Percentiles rank a stretch among this genome's conserved stretches.
Conservation (phyloP, 2,797 vertebrate species). For the Pagetopsis macropterus region DNA sequence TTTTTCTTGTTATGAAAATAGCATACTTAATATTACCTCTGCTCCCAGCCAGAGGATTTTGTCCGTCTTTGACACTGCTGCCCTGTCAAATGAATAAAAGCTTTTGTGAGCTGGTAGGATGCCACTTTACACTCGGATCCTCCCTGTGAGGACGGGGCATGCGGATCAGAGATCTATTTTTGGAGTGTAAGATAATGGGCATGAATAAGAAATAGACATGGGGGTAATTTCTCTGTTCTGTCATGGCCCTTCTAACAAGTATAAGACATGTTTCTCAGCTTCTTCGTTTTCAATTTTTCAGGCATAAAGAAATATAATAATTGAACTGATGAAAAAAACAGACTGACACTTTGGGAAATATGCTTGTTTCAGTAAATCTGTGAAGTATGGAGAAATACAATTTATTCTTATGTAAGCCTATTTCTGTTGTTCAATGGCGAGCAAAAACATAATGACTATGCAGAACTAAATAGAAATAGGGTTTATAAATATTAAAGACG, state of each 20-base stretch:
- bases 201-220: slow-evolving; percentile 66
- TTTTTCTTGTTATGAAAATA: no score
- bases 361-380: slow-evolving; percentile 19
- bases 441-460: neutral
- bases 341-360: slow-evolving; percentile 3
- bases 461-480: neutral
- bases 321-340: slow-evolving; percentile 1
- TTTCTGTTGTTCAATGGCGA: slow-evolving; percentile 1
- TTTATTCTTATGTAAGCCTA: neutral
- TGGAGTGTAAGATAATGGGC: slow-evolving; percentile 68
- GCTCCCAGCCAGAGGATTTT: no score
- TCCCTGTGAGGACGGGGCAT: slow-evolving; percentile 50
- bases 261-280: neutral
- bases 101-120: slow-evolving; percentile 37
- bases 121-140: slow-evolving; percentile 45
- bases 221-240: slow-evolving; percentile 55
- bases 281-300: slow-evolving; percentile 13
- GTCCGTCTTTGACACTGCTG: no score
- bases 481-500: slow-evolving; percentile 3
- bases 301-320: slow-evolving; percentile 19
- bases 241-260: slow-evolving; percentile 13
- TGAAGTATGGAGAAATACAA: neutral
- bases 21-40: no score
- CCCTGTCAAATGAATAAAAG: no score
- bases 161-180: slow-evolving; percentile 67